A percentile compares a stretch with the other conserved stretches of the same genome.
Conservation (phyloP, 2,113 vertebrate genomes). For the Ophiodon elongatus region DNA sequence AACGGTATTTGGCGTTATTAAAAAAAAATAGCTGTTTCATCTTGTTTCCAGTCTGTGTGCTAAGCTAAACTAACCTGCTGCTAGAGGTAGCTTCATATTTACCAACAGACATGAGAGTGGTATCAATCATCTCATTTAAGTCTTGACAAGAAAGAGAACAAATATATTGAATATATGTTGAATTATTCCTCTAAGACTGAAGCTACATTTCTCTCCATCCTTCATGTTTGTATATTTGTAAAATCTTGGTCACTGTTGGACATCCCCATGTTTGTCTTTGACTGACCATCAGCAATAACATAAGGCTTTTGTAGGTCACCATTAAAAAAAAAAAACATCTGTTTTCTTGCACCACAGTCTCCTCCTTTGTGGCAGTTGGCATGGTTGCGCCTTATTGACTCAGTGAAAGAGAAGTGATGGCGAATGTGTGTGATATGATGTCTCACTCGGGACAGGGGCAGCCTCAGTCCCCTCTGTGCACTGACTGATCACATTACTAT, state of each 20-base stretch:
- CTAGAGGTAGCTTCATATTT: neutral
- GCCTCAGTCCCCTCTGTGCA: conserved; percentile 67
- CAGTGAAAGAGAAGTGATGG: conserved; percentile 57
- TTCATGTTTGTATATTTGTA: neutral
- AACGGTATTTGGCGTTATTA: too few relatives aligned
- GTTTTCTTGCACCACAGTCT: neutral
- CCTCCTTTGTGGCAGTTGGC: neutral
- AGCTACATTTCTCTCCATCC: neutral
- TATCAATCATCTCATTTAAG: neutral
- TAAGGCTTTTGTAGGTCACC: conserved; percentile 30
- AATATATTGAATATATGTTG: neutral
- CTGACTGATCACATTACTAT: conserved; percentile 82
- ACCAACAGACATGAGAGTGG: neutral
- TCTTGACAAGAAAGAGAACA: neutral
- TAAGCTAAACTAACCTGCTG: neutral
- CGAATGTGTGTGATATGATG: conserved; percentile 69
- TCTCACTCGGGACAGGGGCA: conserved; percentile 67
- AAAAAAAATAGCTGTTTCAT: too few relatives aligned
- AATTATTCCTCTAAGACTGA: neutral
- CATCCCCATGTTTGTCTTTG: neutral
- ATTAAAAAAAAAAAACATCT: neutral
- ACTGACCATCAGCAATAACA: neutral
- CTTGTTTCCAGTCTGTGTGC: neutral
- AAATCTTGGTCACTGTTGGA: neutral
- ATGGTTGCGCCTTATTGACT: conserved; percentile 59